Conservation (phyloP, 2,888 invertebrate species). For the Campoplex nolae region DNA sequence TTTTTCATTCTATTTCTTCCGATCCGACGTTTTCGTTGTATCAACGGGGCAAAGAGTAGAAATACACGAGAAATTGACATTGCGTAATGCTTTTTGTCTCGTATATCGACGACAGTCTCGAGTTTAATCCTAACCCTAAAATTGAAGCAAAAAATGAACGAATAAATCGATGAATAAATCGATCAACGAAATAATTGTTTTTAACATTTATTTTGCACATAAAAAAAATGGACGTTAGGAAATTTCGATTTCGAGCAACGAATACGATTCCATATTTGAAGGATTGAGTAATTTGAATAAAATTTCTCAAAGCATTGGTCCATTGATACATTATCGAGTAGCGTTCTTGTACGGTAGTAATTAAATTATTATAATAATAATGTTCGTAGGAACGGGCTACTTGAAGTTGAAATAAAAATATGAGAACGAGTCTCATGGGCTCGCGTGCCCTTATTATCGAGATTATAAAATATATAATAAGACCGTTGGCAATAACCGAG, state of each 20-base stretch:
- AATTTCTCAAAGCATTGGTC: too few species aligned
- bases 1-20: not conserved
- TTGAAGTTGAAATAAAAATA: not conserved
- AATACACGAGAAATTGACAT: not conserved
- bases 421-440: not conserved
- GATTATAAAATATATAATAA: slow-evolving; percentile 20
- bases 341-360: too few species aligned
- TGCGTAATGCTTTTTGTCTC: not conserved
- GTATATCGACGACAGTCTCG: too few species aligned
- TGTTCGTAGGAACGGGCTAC: not conserved
- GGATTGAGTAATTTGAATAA: too few species aligned
- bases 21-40: not conserved
- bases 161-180: not conserved
- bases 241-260: too few species aligned
- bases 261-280: too few species aligned
- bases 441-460: slow-evolving; percentile 11
- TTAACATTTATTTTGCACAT: too few species aligned
- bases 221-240: too few species aligned
- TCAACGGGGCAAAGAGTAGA: not conserved
- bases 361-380: not conserved
- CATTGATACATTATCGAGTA: too few species aligned
- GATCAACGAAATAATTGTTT: not conserved
- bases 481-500: slow-evolving; percentile 12
- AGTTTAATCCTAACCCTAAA: not conserved
- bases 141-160: not conserved